phyloP scores from a whole-genome alignment of 1,140 invertebrate genomes.

The Berghia stephanieae region DNA sequence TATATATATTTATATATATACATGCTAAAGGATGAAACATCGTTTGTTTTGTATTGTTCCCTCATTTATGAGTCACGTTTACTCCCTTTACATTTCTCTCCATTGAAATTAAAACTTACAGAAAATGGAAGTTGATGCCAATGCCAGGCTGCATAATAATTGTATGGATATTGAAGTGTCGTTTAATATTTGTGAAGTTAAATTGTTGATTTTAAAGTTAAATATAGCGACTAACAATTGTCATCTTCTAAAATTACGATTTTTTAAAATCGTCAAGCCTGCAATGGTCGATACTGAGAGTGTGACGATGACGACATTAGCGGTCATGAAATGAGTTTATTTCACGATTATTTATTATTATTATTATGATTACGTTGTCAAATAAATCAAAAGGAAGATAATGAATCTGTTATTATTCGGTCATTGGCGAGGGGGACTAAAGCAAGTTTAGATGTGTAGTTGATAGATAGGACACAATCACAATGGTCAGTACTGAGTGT shows the following conservation, averaged over 20 bases:
- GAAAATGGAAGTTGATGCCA: too few relatives aligned
- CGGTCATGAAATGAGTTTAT: not conserved
- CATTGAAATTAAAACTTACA: not conserved
- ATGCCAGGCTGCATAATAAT: not conserved
- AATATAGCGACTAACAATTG: not conserved
- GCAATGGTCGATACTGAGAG: too few relatives aligned
- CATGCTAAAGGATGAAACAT: too few relatives aligned
- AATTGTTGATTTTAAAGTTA: not conserved
- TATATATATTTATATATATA: too few relatives aligned
- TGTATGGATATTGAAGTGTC: not conserved
- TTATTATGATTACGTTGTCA: not conserved
- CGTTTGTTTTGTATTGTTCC: too few relatives aligned
- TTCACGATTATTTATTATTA: not conserved
- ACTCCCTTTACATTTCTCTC: too few relatives aligned
- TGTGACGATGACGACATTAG: not conserved
- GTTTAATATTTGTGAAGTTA: not conserved
- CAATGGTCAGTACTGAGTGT: too few relatives aligned
- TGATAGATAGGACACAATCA: too few relatives aligned
- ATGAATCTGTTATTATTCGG: not conserved
- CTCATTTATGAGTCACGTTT: too few relatives aligned
- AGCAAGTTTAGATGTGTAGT: too few relatives aligned
- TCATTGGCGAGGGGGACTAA: too few relatives aligned
- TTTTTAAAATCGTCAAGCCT: too few relatives aligned
- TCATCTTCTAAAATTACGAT: not conserved
- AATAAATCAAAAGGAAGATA: not conserved